Base-by-base conservation (phyloP, 1,140 invertebrate genomes). In the Octopus bimaculoides region DNA sequence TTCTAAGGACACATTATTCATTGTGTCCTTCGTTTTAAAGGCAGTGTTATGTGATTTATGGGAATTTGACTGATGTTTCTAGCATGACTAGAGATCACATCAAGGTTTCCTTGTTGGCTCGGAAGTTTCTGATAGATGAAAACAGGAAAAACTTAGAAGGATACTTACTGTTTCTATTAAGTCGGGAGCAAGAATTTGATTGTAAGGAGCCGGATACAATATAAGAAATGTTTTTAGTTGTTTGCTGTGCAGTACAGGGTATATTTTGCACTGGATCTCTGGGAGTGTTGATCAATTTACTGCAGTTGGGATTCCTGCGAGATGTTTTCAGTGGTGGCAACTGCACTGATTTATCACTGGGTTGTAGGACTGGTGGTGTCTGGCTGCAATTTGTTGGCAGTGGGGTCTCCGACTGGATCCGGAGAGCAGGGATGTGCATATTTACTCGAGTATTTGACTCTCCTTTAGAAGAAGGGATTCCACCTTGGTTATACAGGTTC, bases 331-430 rank as follows among this genome's bases (percentile, higher is more conserved):
- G 81, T 8, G 84, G 83, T 12, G 83, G 85, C 12, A 85, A 74
- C 41, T 82, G 81, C 14, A 82, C 41, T 52, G 61, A 66, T 76
- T 81, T 80, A 7, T 81, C 81, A 9, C 77, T 78, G 54, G 79
- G 78, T 54, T 75, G 77, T 12, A 84, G 84, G 14, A 83, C 81
- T 4, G 86, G 85, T n/a, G 86, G 85, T 71, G 79, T 84, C 5
- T 83, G 79, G 12, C 53, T 82, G 61, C 85, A 84, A 12, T 52
- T 41, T 9, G 83, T 80, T 10, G 86, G 86, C 6, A 87, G 82
- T 14, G 86, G 86, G 5, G 86, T 87, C 20, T 86, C 86, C 0
- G 85, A 76, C 79, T 87, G 86, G 61, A 87, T 86, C n/a, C 85
- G 79, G 20, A 87, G 79, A 17, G 83, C 84, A 5, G 86, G 86